These are phyloP conservation scores for Sparidentex hasta DNA, from an alignment of 2,797 vertebrate genomes.

Conservation along the genomic window DNA sequence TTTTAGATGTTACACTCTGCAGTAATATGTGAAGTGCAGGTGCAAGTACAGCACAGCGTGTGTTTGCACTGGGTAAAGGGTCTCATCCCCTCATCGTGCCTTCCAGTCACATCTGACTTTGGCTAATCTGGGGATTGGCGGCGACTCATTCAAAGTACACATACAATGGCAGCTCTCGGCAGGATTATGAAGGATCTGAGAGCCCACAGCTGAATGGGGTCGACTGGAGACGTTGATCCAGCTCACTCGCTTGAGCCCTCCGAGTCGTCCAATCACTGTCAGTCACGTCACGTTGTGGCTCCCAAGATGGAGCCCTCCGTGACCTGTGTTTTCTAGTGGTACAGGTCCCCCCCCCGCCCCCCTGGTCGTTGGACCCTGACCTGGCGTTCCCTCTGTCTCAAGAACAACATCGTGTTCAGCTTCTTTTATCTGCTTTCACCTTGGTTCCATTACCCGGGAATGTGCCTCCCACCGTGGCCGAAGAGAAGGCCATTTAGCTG, in stretches of 20 bases:
- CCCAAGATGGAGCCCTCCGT: not conserved
- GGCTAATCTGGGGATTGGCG: slow-evolving; percentile 68
- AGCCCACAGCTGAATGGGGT: slow-evolving; percentile 44
- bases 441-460: slow-evolving; percentile 47
- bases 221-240: slow-evolving; percentile 47
- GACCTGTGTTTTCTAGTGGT: slow-evolving; percentile 22
- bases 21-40: not conserved
- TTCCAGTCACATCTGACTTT: slow-evolving; percentile 72
- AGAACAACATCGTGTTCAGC: slow-evolving; percentile 36
- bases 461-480: slow-evolving; percentile 40
- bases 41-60: not conserved
- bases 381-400: slow-evolving; percentile 34
- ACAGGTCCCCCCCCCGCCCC: slow-evolving; percentile 30
- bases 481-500: slow-evolving; percentile 61
- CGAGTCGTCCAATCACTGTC: slow-evolving; percentile 35
- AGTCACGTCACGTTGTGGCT: not conserved
- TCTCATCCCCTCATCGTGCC: slow-evolving; percentile 47
- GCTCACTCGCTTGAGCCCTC: slow-evolving; percentile 37
- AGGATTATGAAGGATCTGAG: slow-evolving; percentile 67
- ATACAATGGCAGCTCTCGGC: slow-evolving; percentile 59
- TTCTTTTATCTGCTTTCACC: slow-evolving; percentile 54
- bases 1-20: not conserved
- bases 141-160: slow-evolving; percentile 55
- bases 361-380: slow-evolving; percentile 13
- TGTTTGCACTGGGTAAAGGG: slow-evolving; percentile 23